Conservation (phyloP, 1,140 invertebrate genomes). For the Holotrichia oblita region DNA sequence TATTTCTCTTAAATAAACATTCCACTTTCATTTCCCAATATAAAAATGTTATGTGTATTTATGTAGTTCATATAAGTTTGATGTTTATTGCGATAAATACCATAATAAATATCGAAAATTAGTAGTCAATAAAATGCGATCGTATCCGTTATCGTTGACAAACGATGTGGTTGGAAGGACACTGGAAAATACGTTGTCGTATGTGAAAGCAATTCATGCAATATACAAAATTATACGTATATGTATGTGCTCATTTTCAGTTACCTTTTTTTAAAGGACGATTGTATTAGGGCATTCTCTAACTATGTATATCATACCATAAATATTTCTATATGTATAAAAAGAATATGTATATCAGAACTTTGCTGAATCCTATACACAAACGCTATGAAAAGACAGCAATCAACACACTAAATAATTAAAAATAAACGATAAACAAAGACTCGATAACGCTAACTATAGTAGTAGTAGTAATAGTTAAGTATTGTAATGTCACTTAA, state of each 20-base stretch:
- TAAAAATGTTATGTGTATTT: neutral
- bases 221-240: neutral
- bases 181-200: neutral
- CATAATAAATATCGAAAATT: neutral
- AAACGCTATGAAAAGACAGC: no score
- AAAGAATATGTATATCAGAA: no score
- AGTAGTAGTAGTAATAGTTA: no score
- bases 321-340: no score
- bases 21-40: constrained; percentile 16
- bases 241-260: neutral
- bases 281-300: neutral
- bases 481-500: no score
- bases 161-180: neutral
- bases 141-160: neutral
- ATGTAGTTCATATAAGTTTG: neutral
- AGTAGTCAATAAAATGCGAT: neutral
- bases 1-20: neutral
- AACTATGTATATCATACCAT: no score
- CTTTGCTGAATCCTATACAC: no score
- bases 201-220: neutral
- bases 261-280: neutral
- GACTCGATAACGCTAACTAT: no score
- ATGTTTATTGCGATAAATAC: neutral
- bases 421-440: no score
- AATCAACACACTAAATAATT: no score